A percentile compares a stretch with the other conserved stretches of the same genome.
Conservation (phyloP, 2,888 invertebrate species). For the Diarsia mendica region DNA sequence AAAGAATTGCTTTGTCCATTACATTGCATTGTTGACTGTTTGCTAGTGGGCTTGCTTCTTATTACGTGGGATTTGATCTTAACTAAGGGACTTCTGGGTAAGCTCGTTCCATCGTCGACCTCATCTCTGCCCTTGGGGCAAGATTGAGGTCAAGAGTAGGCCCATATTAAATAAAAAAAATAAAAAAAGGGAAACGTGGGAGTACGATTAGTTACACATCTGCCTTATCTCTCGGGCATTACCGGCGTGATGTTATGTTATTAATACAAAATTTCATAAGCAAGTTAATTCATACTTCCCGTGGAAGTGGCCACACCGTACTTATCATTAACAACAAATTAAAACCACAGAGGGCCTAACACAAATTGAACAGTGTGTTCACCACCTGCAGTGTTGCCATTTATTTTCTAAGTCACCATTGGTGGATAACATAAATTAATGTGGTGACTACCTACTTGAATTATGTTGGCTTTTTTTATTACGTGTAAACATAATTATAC, state of each 20-base stretch:
- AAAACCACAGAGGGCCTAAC: neutral
- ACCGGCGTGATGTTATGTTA: too few relatives aligned
- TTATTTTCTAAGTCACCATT: neutral
- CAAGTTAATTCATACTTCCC: slow-evolving; percentile 11
- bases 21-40: neutral
- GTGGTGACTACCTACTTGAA: slow-evolving; percentile 8
- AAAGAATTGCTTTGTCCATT: neutral
- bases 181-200: too few relatives aligned
- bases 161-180: too few relatives aligned
- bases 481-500: neutral
- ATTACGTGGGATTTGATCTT: too few relatives aligned
- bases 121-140: too few relatives aligned
- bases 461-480: neutral
- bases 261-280: neutral
- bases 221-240: too few relatives aligned
- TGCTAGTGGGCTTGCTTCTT: too few relatives aligned
- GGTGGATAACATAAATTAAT: neutral
- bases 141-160: too few relatives aligned
- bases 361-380: slow-evolving; percentile 22
- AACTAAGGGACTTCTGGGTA: too few relatives aligned
- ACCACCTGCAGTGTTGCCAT: slow-evolving; percentile 35
- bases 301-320: neutral
- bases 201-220: too few relatives aligned
- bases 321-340: slow-evolving; percentile 26
- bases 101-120: too few relatives aligned